These are phyloP conservation scores for Oligia latruncula DNA, from an alignment of 2,888 invertebrate genomes.

Conservation along the genomic window DNA sequence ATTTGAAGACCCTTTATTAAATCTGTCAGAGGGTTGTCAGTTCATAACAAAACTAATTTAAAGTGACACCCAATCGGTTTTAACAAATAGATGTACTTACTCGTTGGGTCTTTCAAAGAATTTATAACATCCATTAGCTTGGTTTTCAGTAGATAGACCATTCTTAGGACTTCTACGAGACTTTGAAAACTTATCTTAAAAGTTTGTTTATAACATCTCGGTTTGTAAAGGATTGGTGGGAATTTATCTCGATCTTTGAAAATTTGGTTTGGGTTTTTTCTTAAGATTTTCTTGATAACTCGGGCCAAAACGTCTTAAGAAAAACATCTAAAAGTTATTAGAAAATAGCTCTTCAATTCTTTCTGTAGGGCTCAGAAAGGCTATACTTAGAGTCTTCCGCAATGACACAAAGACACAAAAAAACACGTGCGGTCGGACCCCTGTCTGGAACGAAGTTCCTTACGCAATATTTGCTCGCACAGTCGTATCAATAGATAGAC, in stretches of 20 bases:
- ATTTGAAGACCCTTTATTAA: conserved; percentile 29
- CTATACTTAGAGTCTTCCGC: neutral
- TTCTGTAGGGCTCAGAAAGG: neutral
- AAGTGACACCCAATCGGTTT: conserved; percentile 52
- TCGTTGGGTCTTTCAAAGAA: conserved; percentile 62
- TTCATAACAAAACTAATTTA: conserved; percentile 45
- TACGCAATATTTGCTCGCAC: too few species aligned
- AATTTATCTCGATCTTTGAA: conserved; percentile 6
- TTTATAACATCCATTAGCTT: conserved; percentile 61
- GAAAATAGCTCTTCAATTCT: neutral
- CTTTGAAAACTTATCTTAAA: conserved; percentile 45
- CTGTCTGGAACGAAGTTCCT: too few species aligned
- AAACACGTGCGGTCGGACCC: too few species aligned
- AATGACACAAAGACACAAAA: neutral
- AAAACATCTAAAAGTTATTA: neutral
- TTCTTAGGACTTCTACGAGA: conserved; percentile 38
- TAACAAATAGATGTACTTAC: conserved; percentile 49
- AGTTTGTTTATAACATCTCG: conserved; percentile 37
- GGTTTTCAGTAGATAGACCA: conserved; percentile 50
- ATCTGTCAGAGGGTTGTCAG: conserved; percentile 35
- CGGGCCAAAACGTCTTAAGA: neutral
- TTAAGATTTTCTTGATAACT: neutral
- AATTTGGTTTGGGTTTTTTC: neutral
- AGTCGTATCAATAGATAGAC: too few species aligned
- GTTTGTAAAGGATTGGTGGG: conserved; percentile 19